A percentile compares a stretch with the other conserved stretches of the same genome.
Conservation (phyloP, 2,113 vertebrate species). For the Platysternon megacephalum region DNA sequence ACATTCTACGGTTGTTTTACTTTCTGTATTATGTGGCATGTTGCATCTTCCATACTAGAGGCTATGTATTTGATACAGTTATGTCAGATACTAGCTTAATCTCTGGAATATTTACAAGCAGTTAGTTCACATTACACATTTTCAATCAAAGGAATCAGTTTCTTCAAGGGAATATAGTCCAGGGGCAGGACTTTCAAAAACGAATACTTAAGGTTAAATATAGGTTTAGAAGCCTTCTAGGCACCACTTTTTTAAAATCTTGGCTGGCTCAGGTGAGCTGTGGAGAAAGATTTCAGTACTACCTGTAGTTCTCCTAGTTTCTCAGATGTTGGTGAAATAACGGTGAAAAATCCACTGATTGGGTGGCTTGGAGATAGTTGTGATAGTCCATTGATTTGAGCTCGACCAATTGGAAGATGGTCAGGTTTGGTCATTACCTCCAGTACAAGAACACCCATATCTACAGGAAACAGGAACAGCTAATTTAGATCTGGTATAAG, state of each 20-base stretch:
- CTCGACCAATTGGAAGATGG: slow-evolving; percentile 87
- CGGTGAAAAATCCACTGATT: slow-evolving; percentile 86
- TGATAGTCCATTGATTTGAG: slow-evolving; percentile 84
- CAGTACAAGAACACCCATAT: slow-evolving; percentile 92
- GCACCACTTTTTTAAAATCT: background rate
- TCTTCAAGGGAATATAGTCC: background rate
- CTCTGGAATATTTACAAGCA: background rate
- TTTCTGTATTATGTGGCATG: rapidly evolving
- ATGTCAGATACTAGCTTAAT: background rate
- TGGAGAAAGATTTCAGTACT: background rate
- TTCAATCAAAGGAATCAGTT: background rate
- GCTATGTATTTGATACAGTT: background rate
- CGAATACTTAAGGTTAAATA: background rate
- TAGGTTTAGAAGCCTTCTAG: background rate
- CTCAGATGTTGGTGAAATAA: slow-evolving; percentile 89
- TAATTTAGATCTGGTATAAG: background rate
- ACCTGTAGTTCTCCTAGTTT: slow-evolving; percentile 96
- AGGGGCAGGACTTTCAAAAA: background rate
- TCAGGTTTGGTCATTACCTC: slow-evolving; percentile 89
- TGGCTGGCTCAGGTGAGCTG: background rate
- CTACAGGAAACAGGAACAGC: slow-evolving; percentile 73
- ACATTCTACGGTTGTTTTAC: rapidly evolving
- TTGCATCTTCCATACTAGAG: background rate
- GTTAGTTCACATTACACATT: background rate
- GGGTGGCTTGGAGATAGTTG: slow-evolving; percentile 86